Evolutionary conservation across 2,888 invertebrate species (phyloP), one percentile per base, ranked within the genome.

Genomic region (Pterostichus madidus): DNA sequence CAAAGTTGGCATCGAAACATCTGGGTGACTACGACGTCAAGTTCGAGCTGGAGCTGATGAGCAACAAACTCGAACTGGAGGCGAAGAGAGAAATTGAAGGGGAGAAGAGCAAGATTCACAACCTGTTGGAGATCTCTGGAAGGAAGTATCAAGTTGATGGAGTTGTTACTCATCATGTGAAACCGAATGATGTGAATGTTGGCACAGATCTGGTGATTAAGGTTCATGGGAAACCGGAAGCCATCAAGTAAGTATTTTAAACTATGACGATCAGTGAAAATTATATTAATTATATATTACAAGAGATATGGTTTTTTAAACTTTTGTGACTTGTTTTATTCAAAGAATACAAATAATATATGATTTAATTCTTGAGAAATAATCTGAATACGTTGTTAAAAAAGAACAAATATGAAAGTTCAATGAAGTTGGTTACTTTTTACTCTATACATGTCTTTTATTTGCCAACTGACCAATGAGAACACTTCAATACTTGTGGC

Each of bases 91-190:
- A 92, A 56, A 90, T 93, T 2, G 87, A 92, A 0, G 92, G 91
- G 0, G 88, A 92, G 39, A 93, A 93, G 86, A 93, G 93, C 0
- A 94, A 94, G 87, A 91, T 93, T 56, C 91, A 92, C 56, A 93
- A 94, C 86, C 91, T 91, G 49, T 84, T 95, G 7, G 91, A 91
- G 4, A 85, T 95, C 13, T 92, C 92, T 64, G 91, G 93, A 10
- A 93, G 93, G 76, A 94, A 92, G 86, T 92, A 94, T 86, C 93
- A 93, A 86, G 88, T 94, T 0, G 92, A 92, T 35, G 93, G 94
- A 71, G 91, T 91, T 0, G 89, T 94, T 0, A 89, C 90, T 0
- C 93, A 94, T 86, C 92, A 91, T 77, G 88, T 91, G 3, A 91
- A 91, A 85, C 90, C 91, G 0, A 91, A 92, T 79, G 92, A 93